phyloP scores from a whole-genome alignment of 2,113 vertebrate species.

The Chlorocebus sabaeus region DNA sequence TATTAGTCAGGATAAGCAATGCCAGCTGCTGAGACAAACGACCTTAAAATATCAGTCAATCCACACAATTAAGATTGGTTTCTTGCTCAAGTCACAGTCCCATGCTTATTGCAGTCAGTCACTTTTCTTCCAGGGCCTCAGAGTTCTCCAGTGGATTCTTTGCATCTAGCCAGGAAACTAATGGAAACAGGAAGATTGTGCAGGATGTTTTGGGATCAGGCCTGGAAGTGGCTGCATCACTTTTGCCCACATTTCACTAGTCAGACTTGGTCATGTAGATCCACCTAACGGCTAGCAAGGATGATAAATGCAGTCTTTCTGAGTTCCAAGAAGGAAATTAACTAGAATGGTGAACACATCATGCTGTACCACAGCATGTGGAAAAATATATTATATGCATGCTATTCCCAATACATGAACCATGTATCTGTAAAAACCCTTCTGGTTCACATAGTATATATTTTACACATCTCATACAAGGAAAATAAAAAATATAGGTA shows the following conservation, averaged over 20 bases:
- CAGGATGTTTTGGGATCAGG: not conserved
- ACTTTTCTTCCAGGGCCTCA: not conserved
- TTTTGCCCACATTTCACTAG: not conserved
- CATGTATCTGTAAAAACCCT: not conserved
- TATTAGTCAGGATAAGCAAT: not conserved
- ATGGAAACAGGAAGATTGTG: not conserved
- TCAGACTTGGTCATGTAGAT: not conserved
- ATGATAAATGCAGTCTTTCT: not conserved
- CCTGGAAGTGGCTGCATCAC: not conserved
- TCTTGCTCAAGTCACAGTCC: not conserved
- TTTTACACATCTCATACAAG: not conserved
- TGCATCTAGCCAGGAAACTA: not conserved
- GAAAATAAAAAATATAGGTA: not conserved
- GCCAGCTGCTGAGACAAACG: not conserved
- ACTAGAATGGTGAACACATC: not conserved
- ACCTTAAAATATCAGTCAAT: not conserved
- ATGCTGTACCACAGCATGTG: not conserved
- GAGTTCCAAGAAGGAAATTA: not conserved
- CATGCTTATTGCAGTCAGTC: not conserved
- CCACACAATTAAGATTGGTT: not conserved
- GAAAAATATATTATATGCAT: not conserved
- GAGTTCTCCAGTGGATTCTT: not conserved
- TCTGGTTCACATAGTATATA: not conserved
- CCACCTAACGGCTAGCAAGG: not conserved
- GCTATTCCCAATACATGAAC: not conserved